Evolutionary conservation across 2,888 invertebrate species (phyloP).

Genomic region (Diploptera punctata): DNA sequence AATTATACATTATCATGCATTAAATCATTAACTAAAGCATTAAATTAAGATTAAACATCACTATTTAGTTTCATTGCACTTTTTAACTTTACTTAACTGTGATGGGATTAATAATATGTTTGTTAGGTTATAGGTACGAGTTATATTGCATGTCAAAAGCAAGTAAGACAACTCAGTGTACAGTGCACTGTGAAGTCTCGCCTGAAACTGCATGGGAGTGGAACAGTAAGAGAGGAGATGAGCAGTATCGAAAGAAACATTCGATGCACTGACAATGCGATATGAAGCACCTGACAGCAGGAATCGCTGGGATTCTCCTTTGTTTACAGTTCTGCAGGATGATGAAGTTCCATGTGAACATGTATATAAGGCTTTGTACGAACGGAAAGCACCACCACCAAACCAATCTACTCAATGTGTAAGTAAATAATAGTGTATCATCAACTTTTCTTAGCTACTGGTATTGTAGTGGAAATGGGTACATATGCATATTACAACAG

Average conservation of each 20-base stretch:
- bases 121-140: constrained; percentile 90
- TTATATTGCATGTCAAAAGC: constrained; percentile 91
- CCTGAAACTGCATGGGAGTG: constrained; percentile 76
- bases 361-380: constrained; percentile 76
- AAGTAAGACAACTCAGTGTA: constrained; percentile 88
- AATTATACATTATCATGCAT: too few species aligned
- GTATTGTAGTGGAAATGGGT: too few species aligned
- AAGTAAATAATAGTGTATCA: too few species aligned
- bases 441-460: background rate
- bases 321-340: constrained; percentile 78
- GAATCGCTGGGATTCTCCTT: constrained; percentile 94
- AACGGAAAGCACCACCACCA: constrained; percentile 84
- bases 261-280: constrained; percentile 80
- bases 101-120: too few species aligned
- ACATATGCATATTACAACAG: too few species aligned
- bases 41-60: too few species aligned
- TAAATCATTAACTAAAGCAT: too few species aligned
- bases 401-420: constrained; percentile 96
- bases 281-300: constrained; percentile 90
- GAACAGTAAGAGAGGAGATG: constrained; percentile 64
- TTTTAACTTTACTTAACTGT: too few species aligned
- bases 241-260: constrained; percentile 72
- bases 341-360: constrained; percentile 69
- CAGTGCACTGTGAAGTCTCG: constrained; percentile 80
- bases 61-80: too few species aligned